These are phyloP conservation scores for Strix aluco DNA, from an alignment of 2,113 vertebrate genomes.

Conservation along the genomic window DNA sequence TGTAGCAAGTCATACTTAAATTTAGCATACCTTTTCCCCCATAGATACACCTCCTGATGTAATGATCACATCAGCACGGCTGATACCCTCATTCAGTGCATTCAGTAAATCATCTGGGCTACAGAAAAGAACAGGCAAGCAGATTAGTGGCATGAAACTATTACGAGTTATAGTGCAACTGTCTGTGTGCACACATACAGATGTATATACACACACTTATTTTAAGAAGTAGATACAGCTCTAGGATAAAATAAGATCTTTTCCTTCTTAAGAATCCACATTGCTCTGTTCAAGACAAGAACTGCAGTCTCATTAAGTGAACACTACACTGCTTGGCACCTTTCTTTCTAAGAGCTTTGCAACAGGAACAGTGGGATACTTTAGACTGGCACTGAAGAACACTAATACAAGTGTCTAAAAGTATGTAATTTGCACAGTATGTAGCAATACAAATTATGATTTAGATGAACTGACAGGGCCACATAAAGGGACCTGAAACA, in stretches of 20 bases:
- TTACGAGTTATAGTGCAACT: not conserved
- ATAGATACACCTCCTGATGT: slow-evolving; percentile 99
- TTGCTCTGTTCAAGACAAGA: not conserved
- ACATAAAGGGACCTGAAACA: not conserved
- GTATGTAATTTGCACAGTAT: not conserved
- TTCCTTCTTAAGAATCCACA: not conserved
- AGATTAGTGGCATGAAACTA: slow-evolving; percentile 48
- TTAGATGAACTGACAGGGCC: not conserved
- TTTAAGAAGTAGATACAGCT: not conserved
- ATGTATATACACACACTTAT: not conserved
- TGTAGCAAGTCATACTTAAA: not conserved
- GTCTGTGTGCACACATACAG: not conserved
- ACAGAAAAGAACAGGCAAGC: slow-evolving; percentile 65
- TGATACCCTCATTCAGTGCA: slow-evolving; percentile 99
- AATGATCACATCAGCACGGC: slow-evolving; percentile 99
- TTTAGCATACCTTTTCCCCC: slow-evolving; percentile 93
- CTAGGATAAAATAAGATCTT: not conserved
- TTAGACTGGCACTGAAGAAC: not conserved
- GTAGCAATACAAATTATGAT: not conserved
- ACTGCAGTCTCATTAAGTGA: not conserved
- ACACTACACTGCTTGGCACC: not conserved
- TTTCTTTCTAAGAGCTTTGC: not conserved
- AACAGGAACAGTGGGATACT: not conserved
- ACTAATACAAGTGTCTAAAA: not conserved
- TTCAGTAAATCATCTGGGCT: slow-evolving; percentile 99